Conservation (phyloP, 2,888 invertebrate genomes). For the Apamea sordens region DNA sequence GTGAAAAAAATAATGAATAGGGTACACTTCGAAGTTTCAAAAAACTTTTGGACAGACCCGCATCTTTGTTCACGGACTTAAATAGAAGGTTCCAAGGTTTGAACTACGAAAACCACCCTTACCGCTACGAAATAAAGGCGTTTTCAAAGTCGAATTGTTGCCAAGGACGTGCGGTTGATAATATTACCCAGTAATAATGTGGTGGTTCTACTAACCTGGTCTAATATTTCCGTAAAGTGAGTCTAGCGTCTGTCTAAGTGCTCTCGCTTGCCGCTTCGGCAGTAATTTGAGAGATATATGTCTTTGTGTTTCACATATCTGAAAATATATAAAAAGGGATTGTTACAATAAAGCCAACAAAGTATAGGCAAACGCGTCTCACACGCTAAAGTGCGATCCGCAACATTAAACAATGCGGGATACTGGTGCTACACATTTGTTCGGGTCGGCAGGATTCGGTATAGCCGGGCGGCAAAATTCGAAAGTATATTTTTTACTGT, state of each 20-base stretch:
- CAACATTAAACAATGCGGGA: neutral
- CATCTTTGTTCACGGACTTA: too few relatives aligned
- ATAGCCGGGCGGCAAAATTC: too few relatives aligned
- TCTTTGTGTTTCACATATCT: conserved; percentile 96
- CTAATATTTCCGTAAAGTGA: conserved; percentile 92
- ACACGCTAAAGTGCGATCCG: neutral
- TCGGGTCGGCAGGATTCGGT: neutral
- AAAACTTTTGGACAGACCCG: neutral
- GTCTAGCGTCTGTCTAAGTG: conserved; percentile 94
- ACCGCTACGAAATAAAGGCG: neutral
- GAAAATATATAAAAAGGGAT: conserved; percentile 59
- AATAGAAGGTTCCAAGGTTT: too few relatives aligned
- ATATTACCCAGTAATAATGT: neutral
- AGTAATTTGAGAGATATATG: conserved; percentile 94
- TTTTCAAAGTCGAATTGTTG: neutral
- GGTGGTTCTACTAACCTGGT: conserved; percentile 76
- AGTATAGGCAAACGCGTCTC: neutral
- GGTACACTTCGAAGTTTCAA: neutral
- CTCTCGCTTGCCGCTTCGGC: conserved; percentile 96
- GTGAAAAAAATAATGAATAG: too few relatives aligned
- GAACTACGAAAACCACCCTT: neutral
- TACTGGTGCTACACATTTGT: neutral
- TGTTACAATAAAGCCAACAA: neutral
- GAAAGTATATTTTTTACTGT: too few relatives aligned
- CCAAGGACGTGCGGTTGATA: conserved; percentile 1